Conservation (phyloP, 1,140 invertebrate species). For the Popillia japonica region DNA sequence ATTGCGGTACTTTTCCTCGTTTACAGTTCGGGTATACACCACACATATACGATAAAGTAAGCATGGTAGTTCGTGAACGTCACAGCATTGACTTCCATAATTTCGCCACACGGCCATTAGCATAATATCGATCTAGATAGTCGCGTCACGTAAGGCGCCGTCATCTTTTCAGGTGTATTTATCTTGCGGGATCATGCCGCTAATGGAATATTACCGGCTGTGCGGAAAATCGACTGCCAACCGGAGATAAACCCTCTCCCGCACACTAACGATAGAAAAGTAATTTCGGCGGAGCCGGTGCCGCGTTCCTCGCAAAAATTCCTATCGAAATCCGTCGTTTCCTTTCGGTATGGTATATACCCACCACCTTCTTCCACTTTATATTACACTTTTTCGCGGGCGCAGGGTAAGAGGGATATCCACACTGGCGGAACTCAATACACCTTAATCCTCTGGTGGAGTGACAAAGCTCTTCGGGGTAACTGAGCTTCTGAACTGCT, state of each 20-base stretch:
- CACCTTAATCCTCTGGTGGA: neutral
- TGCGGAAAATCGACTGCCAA: slow-evolving; percentile 32
- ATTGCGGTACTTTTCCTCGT: neutral
- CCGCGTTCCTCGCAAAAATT: slow-evolving; percentile 11
- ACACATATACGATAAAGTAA: neutral
- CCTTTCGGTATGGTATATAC: neutral
- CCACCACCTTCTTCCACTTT: neutral
- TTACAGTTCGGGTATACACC: neutral
- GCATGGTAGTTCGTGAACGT: neutral
- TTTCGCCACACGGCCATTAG: slow-evolving; percentile 18
- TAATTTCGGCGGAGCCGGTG: slow-evolving; percentile 7
- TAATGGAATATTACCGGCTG: slow-evolving; percentile 27
- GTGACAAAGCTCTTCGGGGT: neutral
- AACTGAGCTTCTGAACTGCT: slow-evolving; percentile 2
- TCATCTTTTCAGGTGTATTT: slow-evolving; percentile 28
- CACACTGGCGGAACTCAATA: neutral
- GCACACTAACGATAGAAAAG: slow-evolving; percentile 25
- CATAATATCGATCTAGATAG: slow-evolving; percentile 9
- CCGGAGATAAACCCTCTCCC: slow-evolving; percentile 21
- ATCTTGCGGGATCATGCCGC: slow-evolving; percentile 27
- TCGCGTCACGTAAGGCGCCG: slow-evolving; percentile 21
- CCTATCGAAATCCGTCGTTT: neutral
- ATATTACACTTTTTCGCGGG: neutral
- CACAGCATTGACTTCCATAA: slow-evolving; percentile 25
- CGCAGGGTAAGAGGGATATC: neutral